Evolutionary conservation across 2,888 invertebrate species (phyloP), one percentile per base, ranked within the genome.

Genomic region (Cephus spinipes): DNA sequence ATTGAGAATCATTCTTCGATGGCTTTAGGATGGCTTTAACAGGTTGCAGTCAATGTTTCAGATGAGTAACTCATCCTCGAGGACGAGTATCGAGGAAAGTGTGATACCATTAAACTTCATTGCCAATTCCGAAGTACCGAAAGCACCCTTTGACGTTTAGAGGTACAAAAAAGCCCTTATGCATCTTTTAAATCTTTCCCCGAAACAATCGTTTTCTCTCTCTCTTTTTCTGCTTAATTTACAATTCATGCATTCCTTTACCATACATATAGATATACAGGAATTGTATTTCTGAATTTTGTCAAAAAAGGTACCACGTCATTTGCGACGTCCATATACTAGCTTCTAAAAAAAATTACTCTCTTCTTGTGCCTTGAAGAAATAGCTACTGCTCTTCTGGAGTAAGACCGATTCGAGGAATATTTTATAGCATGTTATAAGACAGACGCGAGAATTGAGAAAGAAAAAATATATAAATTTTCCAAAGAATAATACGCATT

Each of bases 41-140:
- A 55, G 55, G 55, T 55, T 55, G 55, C 55, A 55, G 55, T 55
- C 23, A 55, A 55, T 55, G 55, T 88, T 89, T 85, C 89, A 89
- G 89, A 88, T 86, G 76, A 87, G 85, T 81, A 89, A 87, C 87
- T 84, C 55, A 55, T 23, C 55, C 55, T 88, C 90, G 82, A 88
- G 82, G 83, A 88, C 86, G 86, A 89, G 84, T 87, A 84, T 86
- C 81, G 90, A 90, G 83, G 90, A 89, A 82, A 88, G 83, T 84
- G 85, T 88, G 83, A 89, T 89, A 86, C 88, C 90, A 75, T 88
- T 91, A 88, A 89, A 89, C 85, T 87, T 87, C 82, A 88, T 88
- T 84, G 83, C 86, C 79, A 87, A 87, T 85, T 81, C 86, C 79
- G 87, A 88, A 78, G 88, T 89, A 79, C 84, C 86, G 77, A 87